These are phyloP conservation scores for Stenoptilia bipunctidactyla DNA, from an alignment of 2,888 invertebrate species.

Conservation along the genomic window DNA sequence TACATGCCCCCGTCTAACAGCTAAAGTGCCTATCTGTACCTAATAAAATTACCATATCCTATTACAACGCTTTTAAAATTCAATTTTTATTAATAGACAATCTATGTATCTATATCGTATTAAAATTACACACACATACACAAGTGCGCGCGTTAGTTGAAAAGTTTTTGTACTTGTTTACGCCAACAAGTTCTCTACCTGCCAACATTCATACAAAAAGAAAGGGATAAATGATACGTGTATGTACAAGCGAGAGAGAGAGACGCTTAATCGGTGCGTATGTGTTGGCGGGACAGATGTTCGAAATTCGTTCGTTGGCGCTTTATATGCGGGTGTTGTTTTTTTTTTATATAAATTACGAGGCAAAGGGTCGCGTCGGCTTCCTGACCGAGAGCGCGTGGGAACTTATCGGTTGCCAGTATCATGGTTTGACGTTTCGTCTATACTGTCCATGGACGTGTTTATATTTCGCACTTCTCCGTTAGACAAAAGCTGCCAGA, in stretches of 20 bases:
- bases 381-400: constrained; percentile 1
- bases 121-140: too few relatives aligned
- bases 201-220: not conserved
- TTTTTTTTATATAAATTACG: constrained; percentile 4
- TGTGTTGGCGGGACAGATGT: constrained; percentile 1
- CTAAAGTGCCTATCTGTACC: too few relatives aligned
- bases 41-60: too few relatives aligned
- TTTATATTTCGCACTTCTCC: too few relatives aligned
- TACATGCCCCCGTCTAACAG: too few relatives aligned
- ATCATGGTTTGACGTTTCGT: not conserved
- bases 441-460: too few relatives aligned
- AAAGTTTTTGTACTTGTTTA: not conserved
- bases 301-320: not conserved
- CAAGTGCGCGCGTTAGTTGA: too few relatives aligned
- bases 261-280: not conserved
- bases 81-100: too few relatives aligned
- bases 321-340: constrained; percentile 1
- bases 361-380: constrained; percentile 3
- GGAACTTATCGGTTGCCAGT: not conserved
- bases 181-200: not conserved
- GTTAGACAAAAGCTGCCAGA: too few relatives aligned
- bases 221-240: not conserved
- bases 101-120: too few relatives aligned
- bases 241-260: not conserved
- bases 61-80: too few relatives aligned